A percentile compares a stretch with the other conserved stretches of the same genome.
Conservation (phyloP, 2,888 invertebrate species). For the Hedya salicella region DNA sequence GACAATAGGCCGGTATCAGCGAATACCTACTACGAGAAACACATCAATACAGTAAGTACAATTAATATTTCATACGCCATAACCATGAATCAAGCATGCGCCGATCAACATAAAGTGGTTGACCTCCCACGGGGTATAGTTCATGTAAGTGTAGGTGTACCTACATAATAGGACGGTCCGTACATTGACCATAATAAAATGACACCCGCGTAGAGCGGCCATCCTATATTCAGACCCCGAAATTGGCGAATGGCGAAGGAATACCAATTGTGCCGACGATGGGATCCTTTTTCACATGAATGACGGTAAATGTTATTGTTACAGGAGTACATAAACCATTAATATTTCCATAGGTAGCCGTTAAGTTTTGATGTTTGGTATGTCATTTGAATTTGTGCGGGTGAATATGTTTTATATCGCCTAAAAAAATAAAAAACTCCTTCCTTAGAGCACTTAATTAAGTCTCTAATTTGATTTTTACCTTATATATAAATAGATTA, state of each 20-base stretch:
- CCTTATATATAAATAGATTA: too few relatives aligned
- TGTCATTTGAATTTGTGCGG: too few relatives aligned
- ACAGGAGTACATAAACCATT: too few relatives aligned
- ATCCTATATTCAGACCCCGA: conserved; percentile 13
- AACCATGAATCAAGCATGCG: conserved; percentile 36
- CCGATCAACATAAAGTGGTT: conserved; percentile 38
- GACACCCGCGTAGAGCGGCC: conserved; percentile 12
- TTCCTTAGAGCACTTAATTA: too few relatives aligned
- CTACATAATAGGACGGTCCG: conserved; percentile 29
- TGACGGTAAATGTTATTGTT: not conserved
- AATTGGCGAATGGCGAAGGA: conserved; percentile 18
- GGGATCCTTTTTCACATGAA: too few relatives aligned
- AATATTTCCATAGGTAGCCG: too few relatives aligned
- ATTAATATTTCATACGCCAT: conserved; percentile 35
- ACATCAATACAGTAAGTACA: conserved; percentile 22
- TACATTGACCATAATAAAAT: conserved; percentile 35
- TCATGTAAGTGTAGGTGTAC: conserved; percentile 21
- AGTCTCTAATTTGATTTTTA: too few relatives aligned
- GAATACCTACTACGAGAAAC: not conserved
- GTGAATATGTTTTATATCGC: too few relatives aligned
- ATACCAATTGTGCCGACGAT: conserved; percentile 15
- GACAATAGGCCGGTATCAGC: too few relatives aligned
- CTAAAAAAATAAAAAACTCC: too few relatives aligned
- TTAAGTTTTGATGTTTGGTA: too few relatives aligned
- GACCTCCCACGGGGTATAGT: conserved; percentile 23